phyloP scores from a whole-genome alignment of 2,797 vertebrate species.

The Aplochiton taeniatus region DNA sequence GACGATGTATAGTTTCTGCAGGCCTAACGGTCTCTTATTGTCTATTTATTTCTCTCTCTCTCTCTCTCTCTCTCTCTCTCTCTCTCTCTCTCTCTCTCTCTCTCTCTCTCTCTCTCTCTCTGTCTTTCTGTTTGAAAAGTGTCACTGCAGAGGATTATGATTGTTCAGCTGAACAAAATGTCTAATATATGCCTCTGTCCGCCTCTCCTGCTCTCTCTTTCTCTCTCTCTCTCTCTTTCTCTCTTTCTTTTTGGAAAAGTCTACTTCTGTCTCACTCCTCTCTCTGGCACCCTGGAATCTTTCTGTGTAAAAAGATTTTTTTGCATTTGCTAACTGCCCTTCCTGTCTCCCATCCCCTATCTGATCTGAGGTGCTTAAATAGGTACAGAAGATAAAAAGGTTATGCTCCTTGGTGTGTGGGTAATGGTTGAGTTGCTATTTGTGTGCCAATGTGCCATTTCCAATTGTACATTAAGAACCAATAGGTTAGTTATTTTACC shows the following conservation, averaged over 20 bases:
- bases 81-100: slow-evolving; percentile 24
- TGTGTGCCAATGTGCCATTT: too few relatives aligned
- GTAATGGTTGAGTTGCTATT: too few relatives aligned
- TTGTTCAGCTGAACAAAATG: too few relatives aligned
- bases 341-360: slow-evolving; percentile 64
- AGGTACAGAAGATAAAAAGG: slow-evolving; percentile 8
- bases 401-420: background rate
- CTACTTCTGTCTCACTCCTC: background rate
- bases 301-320: slow-evolving; percentile 60
- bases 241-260: slow-evolving; percentile 13
- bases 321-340: slow-evolving; percentile 76
- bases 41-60: slow-evolving; percentile 8
- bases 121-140: too few relatives aligned
- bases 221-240: slow-evolving; percentile 15
- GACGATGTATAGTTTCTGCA: slow-evolving; percentile 17
- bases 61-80: slow-evolving; percentile 19
- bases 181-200: too few relatives aligned
- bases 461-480: too few relatives aligned
- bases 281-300: slow-evolving; percentile 50
- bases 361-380: slow-evolving; percentile 66
- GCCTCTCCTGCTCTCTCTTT: slow-evolving; percentile 9
- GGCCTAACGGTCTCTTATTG: too few relatives aligned
- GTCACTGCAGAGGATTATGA: too few relatives aligned
- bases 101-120: slow-evolving; percentile 21
- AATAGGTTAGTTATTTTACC: too few relatives aligned